Evolutionary conservation across 53 echinoderm and acorn worm genomes (phyloP).

Genomic region (Glandiceps talaboti): DNA sequence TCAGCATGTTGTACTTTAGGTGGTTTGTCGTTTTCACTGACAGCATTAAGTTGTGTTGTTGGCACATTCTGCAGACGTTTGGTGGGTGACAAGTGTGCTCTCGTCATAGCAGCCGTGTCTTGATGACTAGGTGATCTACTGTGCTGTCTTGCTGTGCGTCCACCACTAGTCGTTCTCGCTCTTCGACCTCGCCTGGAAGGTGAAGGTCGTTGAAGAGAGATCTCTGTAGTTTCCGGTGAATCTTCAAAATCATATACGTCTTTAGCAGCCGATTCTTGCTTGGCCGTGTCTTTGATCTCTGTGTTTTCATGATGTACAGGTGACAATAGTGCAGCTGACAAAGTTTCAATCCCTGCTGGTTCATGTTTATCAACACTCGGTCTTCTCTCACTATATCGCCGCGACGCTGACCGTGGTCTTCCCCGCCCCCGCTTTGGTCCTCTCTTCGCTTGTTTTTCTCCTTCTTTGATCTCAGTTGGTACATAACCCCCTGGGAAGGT

Average conservation of each 20-base stretch:
- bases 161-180: slow-evolving; percentile 18
- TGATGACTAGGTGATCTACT: background rate
- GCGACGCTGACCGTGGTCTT: background rate
- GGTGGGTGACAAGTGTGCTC: background rate
- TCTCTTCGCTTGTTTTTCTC: slow-evolving; percentile 2
- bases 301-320: slow-evolving; percentile 15
- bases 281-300: slow-evolving; percentile 45
- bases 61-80: slow-evolving; percentile 2
- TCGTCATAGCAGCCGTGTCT: background rate
- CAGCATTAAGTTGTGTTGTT: slow-evolving; percentile 5
- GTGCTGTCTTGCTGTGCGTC: slow-evolving; percentile 7
- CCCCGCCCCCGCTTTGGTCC: slow-evolving; percentile 7
- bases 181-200: background rate
- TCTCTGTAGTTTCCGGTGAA: background rate
- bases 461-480: background rate
- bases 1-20: background rate
- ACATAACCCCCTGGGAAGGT: background rate
- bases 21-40: slow-evolving; percentile 12
- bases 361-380: background rate
- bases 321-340: background rate
- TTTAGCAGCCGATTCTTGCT: slow-evolving; percentile 9
- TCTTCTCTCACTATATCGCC: slow-evolving; percentile 1
- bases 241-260: background rate
- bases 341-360: background rate
- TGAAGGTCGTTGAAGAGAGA: background rate